Conservation (phyloP, 64 coral and sea anemone genomes). For the Montipora cactus region DNA sequence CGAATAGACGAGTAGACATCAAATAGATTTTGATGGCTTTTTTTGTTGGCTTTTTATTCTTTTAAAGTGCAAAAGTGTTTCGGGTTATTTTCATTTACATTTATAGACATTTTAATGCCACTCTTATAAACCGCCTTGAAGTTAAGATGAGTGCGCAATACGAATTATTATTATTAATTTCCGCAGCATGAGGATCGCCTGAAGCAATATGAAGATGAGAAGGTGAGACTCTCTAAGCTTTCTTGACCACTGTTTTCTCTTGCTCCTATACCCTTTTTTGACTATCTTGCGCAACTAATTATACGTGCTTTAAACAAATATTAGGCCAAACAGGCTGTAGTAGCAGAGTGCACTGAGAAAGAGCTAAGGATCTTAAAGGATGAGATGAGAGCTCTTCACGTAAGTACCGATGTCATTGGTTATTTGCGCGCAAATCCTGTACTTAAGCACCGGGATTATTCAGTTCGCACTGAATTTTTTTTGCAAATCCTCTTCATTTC, state of each 20-base stretch:
- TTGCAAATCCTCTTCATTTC: too few relatives aligned
- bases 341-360: constrained; percentile 69
- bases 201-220: constrained; percentile 68
- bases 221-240: constrained; percentile 14
- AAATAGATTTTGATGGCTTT: too few relatives aligned
- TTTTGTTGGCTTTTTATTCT: too few relatives aligned
- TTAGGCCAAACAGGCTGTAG: constrained; percentile 73
- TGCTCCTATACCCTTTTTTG: background rate
- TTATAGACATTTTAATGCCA: too few relatives aligned
- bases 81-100: too few relatives aligned
- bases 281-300: background rate
- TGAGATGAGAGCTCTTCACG: constrained; percentile 88
- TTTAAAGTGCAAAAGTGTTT: too few relatives aligned
- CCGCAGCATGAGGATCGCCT: constrained; percentile 77
- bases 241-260: background rate
- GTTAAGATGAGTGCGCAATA: too few relatives aligned
- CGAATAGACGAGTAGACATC: too few relatives aligned
- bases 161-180: background rate
- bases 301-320: background rate
- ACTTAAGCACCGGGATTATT: too few relatives aligned
- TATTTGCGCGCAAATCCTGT: too few relatives aligned
- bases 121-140: too few relatives aligned
- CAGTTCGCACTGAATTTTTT: too few relatives aligned
- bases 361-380: constrained; percentile 80
- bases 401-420: constrained; percentile 31